Evolutionary conservation across 2,113 vertebrate species (phyloP), one percentile per base, ranked within the genome.

Genomic region (Hyperoodon ampullatus): DNA sequence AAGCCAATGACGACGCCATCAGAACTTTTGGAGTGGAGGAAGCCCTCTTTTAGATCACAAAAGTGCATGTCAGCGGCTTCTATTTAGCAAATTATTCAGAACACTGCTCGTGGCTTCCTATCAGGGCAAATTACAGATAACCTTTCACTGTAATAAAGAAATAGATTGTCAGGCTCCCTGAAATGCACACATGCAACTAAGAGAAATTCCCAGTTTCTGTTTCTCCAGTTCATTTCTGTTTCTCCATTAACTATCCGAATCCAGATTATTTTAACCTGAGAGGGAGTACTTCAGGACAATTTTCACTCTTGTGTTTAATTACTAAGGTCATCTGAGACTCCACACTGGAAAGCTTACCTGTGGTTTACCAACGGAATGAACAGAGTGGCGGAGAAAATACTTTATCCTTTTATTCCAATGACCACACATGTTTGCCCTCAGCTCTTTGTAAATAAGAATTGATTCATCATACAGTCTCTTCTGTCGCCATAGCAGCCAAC

Each of bases 401-500:
- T 63, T 95, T 58, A 53, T 11, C 2, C 30, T 3, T 30, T 53
- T 44, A 85, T 92, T 84, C 1, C 63, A 80, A 39, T 92, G 97
- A 96, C 87, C 95, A 97, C 93, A 95, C 88, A 33, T 81, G 68
- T 97, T 97, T 68, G 66, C 94, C 94, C 60, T 87, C 83, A 96
- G 94, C 91, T 82, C 89, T 96, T 95, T 47, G 97, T 95, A 97
- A 87, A 96, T 68, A 80, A 97, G 97, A 70, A 0, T 65, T 68
- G 28, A 94, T 78, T 96, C 44, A 74, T 93, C 97, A 97, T 95
- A 70, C 66, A 24, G 47, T 70, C 80, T 65, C 50, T 91, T 77
- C 70, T 70, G 92, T 97, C 97, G 92, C 93, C 83, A 95, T 96
- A 55, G 93, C 85, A 95, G 90, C 94, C 94, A 96, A 93, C 92